Conservation (phyloP, 2,797 vertebrate genomes). For the Choloepus didactylus region DNA sequence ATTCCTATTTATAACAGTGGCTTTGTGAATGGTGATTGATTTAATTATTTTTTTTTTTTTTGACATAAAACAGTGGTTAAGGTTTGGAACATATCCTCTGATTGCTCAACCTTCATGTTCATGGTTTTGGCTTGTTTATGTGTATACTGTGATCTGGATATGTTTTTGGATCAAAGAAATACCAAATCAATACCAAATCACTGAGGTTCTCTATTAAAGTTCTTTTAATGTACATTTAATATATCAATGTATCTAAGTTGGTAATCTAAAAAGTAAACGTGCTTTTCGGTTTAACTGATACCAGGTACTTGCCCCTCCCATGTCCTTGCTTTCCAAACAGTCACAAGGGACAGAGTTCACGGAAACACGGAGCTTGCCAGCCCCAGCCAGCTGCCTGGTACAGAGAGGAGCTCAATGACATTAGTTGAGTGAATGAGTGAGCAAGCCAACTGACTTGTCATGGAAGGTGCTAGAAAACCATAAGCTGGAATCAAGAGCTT, state of each 20-base stretch:
- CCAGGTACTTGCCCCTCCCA: background rate
- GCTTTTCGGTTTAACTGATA: background rate
- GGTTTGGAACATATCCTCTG: background rate
- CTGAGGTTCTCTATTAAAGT: background rate
- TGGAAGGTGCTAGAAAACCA: background rate
- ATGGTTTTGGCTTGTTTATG: background rate
- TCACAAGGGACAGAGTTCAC: background rate
- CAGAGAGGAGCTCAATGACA: background rate
- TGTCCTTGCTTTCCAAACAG: background rate
- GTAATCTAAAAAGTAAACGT: background rate
- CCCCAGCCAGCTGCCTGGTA: background rate
- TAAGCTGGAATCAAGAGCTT: background rate
- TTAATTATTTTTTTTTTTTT: slow-evolving; percentile 46
- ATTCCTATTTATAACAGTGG: background rate
- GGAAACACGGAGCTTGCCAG: background rate
- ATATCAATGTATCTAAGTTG: background rate
- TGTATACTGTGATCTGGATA: background rate
- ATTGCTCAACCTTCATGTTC: background rate
- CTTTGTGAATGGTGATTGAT: background rate
- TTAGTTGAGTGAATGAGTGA: background rate
- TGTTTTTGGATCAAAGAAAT: slow-evolving; percentile 44
- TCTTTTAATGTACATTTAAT: background rate
- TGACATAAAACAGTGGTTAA: slow-evolving; percentile 3
- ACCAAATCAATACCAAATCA: slow-evolving; percentile 38
- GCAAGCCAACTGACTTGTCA: background rate